Evolutionary conservation across 2,797 vertebrate genomes (phyloP).

Genomic region (Vireo griseus): DNA sequence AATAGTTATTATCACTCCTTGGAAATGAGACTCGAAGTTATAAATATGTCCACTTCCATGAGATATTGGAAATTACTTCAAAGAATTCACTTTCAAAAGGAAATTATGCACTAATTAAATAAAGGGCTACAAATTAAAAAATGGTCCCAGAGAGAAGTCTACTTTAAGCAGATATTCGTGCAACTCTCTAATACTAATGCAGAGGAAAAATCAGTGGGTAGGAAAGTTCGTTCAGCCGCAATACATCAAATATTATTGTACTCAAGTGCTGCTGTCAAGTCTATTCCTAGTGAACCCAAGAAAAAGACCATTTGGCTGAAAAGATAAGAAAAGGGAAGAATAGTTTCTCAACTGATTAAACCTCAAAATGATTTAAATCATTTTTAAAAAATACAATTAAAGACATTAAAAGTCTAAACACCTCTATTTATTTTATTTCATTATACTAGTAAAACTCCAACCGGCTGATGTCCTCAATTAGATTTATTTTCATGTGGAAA

Average conservation of each 20-base stretch:
- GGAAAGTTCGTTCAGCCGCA: neutral
- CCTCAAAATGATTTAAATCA: neutral
- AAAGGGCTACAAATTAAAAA: neutral
- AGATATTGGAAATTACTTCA: constrained; percentile 22
- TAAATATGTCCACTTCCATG: neutral
- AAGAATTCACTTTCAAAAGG: neutral
- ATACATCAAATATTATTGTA: neutral
- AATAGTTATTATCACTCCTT: neutral
- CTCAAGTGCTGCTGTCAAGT: neutral
- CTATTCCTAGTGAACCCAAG: neutral
- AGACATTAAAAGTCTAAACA: neutral
- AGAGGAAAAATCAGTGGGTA: neutral
- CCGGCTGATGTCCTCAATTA: neutral
- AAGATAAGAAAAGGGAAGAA: neutral
- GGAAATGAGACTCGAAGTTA: neutral
- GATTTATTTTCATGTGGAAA: neutral
- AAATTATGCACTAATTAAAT: constrained; percentile 25
- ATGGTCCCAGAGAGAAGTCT: neutral
- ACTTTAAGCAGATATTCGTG: neutral
- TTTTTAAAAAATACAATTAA: neutral
- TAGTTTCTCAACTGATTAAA: neutral
- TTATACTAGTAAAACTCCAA: neutral
- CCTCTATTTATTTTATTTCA: neutral
- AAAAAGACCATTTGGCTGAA: neutral
- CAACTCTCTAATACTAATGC: neutral